Evolutionary conservation across 2,797 vertebrate species (phyloP).

Genomic region (Chloroceryle amazona): DNA sequence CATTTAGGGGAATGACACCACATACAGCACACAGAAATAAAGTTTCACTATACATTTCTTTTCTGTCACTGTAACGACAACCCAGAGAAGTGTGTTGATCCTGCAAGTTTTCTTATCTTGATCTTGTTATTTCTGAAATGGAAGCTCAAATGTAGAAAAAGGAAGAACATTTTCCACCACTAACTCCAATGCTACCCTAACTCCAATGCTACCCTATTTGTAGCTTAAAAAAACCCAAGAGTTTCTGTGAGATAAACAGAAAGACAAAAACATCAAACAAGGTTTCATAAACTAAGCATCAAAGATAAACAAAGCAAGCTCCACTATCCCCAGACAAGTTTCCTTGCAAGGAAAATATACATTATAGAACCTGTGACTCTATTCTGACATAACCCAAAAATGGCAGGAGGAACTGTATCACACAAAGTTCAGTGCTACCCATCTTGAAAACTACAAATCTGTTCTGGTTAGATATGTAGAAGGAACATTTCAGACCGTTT

Average conservation of each 20-base stretch:
- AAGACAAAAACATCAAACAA: background rate
- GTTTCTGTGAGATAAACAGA: background rate
- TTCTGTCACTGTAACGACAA: background rate
- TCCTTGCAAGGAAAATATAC: background rate
- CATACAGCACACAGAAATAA: background rate
- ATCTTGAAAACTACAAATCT: background rate
- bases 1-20: conserved; percentile 28
- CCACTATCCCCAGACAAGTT: background rate
- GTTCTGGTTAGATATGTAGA: background rate
- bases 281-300: background rate
- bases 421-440: background rate
- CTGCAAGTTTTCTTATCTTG: background rate
- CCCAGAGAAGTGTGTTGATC: background rate
- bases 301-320: background rate
- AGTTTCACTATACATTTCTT: background rate
- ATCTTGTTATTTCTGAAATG: background rate
- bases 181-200: background rate
- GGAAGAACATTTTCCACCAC: background rate
- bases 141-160: background rate
- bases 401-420: background rate
- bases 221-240: background rate
- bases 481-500: background rate
- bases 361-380: background rate
- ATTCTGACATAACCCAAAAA: background rate
- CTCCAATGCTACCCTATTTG: background rate